Conservation (phyloP, 2,113 vertebrate genomes). For the Neomonachus schauinslandi region DNA sequence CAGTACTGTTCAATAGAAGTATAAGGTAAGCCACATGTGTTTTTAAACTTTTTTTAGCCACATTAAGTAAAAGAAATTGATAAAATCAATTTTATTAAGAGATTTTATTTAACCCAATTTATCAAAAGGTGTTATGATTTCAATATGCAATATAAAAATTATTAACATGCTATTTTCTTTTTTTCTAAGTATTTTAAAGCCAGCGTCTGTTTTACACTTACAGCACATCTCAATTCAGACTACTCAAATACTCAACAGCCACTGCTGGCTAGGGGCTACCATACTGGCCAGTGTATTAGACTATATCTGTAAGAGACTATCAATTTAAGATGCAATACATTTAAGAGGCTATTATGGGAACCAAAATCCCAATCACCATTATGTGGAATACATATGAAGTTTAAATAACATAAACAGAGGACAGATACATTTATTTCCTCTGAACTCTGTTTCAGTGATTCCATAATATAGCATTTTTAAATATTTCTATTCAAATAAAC, state of each 20-base stretch:
- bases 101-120: neutral
- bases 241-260: neutral
- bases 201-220: neutral
- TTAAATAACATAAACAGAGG: conserved; percentile 43
- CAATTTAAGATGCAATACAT: neutral
- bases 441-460: conserved; percentile 35
- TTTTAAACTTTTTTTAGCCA: conserved; percentile 42
- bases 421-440: neutral
- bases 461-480: conserved; percentile 55
- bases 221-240: neutral
- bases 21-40: neutral
- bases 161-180: neutral
- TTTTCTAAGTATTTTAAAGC: conserved; percentile 34
- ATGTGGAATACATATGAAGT: neutral
- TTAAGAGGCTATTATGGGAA: neutral
- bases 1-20: neutral
- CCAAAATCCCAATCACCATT: neutral
- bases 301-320: neutral
- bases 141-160: conserved; percentile 1
- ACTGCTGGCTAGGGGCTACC: neutral
- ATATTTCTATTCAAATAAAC: conserved; percentile 70
- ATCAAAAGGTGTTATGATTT: neutral
- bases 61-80: neutral
- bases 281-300: neutral
- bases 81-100: neutral